These are phyloP conservation scores for Lateolabrax maculatus DNA, from an alignment of 2,797 vertebrate species.

Conservation along the genomic window DNA sequence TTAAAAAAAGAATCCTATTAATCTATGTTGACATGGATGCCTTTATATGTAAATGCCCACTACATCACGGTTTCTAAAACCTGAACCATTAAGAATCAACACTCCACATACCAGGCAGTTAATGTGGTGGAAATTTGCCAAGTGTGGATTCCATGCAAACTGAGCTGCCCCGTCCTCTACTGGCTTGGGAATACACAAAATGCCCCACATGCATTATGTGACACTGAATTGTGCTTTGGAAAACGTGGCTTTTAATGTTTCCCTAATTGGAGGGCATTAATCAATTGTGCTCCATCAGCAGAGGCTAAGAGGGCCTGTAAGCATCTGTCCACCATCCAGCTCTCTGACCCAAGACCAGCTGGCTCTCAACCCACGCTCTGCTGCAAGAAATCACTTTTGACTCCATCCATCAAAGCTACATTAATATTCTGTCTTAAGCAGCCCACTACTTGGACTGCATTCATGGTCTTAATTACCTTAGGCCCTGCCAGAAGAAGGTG, in stretches of 20 bases:
- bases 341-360: conserved; percentile 84
- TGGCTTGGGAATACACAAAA: conserved; percentile 76
- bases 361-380: conserved; percentile 83
- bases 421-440: conserved; percentile 85
- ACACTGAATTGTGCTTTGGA: conserved; percentile 77
- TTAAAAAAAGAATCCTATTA: conserved; percentile 40
- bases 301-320: conserved; percentile 77
- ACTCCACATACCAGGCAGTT: conserved; percentile 66
- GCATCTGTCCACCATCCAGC: conserved; percentile 77
- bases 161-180: conserved; percentile 51
- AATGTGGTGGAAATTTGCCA: conserved; percentile 75
- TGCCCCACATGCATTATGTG: conserved; percentile 70
- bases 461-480: conserved; percentile 82
- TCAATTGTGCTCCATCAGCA: conserved; percentile 85
- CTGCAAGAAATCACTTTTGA: conserved; percentile 88
- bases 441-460: conserved; percentile 75
- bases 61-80: conserved; percentile 50
- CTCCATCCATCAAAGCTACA: conserved; percentile 88
- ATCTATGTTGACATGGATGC: conserved; percentile 38
- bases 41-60: conserved; percentile 49
- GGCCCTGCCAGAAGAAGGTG: conserved; percentile 76
- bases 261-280: conserved; percentile 86
- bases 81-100: conserved; percentile 67
- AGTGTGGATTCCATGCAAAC: conserved; percentile 73
- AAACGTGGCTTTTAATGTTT: conserved; percentile 84